Conservation (phyloP, 2,797 vertebrate species). For the Halcyon smyrnensis region DNA sequence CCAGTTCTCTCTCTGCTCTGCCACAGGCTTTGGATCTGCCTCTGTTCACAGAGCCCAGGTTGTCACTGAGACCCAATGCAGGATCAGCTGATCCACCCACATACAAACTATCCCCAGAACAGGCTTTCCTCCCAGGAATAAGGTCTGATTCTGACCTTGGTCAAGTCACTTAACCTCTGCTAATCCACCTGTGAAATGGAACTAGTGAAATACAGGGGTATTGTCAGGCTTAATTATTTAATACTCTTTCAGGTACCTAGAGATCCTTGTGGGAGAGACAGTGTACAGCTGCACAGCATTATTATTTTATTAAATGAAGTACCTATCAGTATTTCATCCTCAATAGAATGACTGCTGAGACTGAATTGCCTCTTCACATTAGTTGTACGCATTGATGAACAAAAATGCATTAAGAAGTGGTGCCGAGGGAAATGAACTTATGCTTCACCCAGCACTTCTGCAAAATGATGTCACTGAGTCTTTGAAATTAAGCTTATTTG, state of each 20-base stretch:
- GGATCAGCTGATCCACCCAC: conserved; percentile 32
- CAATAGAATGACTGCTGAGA: conserved; percentile 51
- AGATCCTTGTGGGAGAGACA: conserved; percentile 61
- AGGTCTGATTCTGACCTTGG: conserved; percentile 48
- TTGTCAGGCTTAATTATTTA: conserved; percentile 73
- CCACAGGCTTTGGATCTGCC: conserved; percentile 52
- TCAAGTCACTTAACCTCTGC: conserved; percentile 69
- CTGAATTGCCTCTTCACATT: conserved; percentile 69
- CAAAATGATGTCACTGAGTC: conserved; percentile 41
- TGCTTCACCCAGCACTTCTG: conserved; percentile 56
- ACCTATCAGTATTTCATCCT: conserved; percentile 70
- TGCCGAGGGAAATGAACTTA: conserved; percentile 46
- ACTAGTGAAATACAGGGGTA: conserved; percentile 66
- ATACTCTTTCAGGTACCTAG: conserved; percentile 63
- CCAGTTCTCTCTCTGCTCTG: not conserved
- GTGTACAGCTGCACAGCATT: conserved; percentile 66
- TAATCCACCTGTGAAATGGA: conserved; percentile 69
- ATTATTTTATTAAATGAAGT: conserved; percentile 73
- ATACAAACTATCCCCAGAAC: not conserved
- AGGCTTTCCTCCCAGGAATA: conserved; percentile 21
- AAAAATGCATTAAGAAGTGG: conserved; percentile 65
- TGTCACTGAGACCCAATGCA: not conserved
- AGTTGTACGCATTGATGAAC: conserved; percentile 62
- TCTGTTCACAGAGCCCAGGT: not conserved
- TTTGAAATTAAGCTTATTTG: conserved; percentile 1